Base-by-base conservation (phyloP, 2,113 vertebrate genomes). In the Dipodomys merriami region DNA sequence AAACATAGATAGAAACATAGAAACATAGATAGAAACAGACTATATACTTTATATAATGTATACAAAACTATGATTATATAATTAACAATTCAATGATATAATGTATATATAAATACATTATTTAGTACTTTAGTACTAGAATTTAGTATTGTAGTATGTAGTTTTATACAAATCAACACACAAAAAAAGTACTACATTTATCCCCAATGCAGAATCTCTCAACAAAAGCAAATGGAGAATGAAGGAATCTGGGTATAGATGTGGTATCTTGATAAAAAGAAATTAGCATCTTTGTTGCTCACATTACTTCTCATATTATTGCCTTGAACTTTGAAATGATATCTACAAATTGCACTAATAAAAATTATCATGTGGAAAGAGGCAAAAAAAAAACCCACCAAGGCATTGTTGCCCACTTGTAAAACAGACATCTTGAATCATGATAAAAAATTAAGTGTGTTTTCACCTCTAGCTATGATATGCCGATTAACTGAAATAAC, bases 291-390 rank as follows among this genome's bases (percentile, higher is more conserved):
- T 53, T 11, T 44, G 39, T 39, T 35, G 81, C 7, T 82, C 15
- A 25, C 71, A 4, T 86, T 67, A 71, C 65, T 82, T 39, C 18
- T 18, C 77, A 93, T 13, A 46, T 86, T 57, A 89, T 8, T 53
- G 19, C 74, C 33, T 46, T 67, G 65, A 88, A 67, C 74, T 83
- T 83, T 88, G 77, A 95, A 93, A 81, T 12, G 25, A 91, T 53
- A 35, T 39, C 39, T 44, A 53, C 11, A 62, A 90, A 39, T 44
- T n/a, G 72, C 46, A 79, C 16, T 79, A 65, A 89, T 39, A 46
- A 86, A 92, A 71, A 68, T 44, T 53, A 35, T 30, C 33, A 68
- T 2, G 33, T 74, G 9, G 68, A 13, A 76, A 90, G 85, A 20
- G 68, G 20, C 16, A 67, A 81, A 91, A 39, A 39, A 39, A 39